Evolutionary conservation across 1,140 invertebrate genomes (phyloP).

Genomic region (Dendroctonus valens): DNA sequence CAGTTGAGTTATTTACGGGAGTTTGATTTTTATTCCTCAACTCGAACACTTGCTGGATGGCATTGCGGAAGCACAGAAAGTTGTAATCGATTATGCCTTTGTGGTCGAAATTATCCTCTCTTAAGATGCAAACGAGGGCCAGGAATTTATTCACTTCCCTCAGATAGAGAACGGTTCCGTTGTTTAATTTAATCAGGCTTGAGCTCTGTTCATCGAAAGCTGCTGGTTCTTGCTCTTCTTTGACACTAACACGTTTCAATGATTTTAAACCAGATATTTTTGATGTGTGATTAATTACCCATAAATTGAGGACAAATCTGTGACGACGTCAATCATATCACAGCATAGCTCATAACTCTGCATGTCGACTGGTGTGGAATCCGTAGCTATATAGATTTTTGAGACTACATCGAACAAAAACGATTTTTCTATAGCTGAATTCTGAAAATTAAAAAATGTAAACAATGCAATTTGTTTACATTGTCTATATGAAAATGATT

Average conservation of each 20-base stretch:
- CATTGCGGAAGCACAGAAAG: conserved; percentile 90
- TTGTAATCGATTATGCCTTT: conserved; percentile 98
- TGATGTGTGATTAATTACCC: conserved; percentile 65
- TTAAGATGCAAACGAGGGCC: conserved; percentile 94
- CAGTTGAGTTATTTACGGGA: conserved; percentile 37
- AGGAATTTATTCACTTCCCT: conserved; percentile 97
- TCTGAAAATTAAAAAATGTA: conserved; percentile 59
- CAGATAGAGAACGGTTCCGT: conserved; percentile 94
- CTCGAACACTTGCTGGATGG: conserved; percentile 89
- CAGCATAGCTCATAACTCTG: conserved; percentile 99
- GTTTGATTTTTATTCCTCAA: conserved; percentile 62
- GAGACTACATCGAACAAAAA: conserved; percentile 98
- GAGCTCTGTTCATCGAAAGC: conserved; percentile 95
- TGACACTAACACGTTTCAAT: conserved; percentile 33
- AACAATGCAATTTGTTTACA: not conserved
- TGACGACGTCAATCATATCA: conserved; percentile 99
- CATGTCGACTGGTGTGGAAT: conserved; percentile 99
- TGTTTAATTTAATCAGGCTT: conserved; percentile 95
- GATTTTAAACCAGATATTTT: conserved; percentile 1
- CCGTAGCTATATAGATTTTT: conserved; percentile 99
- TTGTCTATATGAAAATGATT: conserved; percentile 51
- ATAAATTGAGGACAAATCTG: conserved; percentile 98
- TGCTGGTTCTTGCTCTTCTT: conserved; percentile 75
- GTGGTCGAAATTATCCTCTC: conserved; percentile 97
- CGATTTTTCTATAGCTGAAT: conserved; percentile 97